These are phyloP conservation scores for Metridium senile DNA, from an alignment of 92 coral and sea anemone genomes.

Conservation along the genomic window DNA sequence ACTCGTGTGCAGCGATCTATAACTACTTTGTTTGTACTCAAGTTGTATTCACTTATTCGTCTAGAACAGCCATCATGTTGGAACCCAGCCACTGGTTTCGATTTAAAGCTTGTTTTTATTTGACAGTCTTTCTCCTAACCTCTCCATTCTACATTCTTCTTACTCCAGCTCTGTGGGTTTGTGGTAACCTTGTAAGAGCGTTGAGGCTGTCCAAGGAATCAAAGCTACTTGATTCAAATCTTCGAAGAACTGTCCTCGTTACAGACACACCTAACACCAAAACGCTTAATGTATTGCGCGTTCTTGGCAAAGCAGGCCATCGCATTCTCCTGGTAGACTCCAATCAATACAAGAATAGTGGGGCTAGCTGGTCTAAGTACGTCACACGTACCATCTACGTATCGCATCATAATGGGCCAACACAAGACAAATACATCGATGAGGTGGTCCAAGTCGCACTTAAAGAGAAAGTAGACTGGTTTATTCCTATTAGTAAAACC, in stretches of 20 bases:
- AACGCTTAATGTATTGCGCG: conserved; percentile 37
- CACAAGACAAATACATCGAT: conserved; percentile 33
- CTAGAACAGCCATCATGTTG: no score
- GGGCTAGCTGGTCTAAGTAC: conserved; percentile 43
- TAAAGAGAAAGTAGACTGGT: conserved; percentile 55
- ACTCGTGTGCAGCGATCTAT: no score
- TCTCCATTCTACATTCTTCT: background rate
- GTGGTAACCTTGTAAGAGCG: background rate
- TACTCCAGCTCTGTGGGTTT: background rate
- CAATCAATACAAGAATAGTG: conserved; percentile 44
- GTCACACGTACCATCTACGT: conserved; percentile 39
- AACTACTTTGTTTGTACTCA: no score
- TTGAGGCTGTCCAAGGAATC: background rate
- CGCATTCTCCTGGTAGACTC: conserved; percentile 42
- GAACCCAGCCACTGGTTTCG: conserved; percentile 22
- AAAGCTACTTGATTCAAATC: conserved; percentile 1
- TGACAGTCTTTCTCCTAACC: background rate
- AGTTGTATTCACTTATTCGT: no score
- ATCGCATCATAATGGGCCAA: conserved; percentile 33
- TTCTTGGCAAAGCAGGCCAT: conserved; percentile 53
- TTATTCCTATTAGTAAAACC: conserved; percentile 51
- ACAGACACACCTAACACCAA: conserved; percentile 41
- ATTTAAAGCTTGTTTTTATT: conserved; percentile 14
- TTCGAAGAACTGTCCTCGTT: conserved; percentile 44
- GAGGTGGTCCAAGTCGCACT: conserved; percentile 42